Evolutionary conservation across 2,888 invertebrate species (phyloP), one percentile per base, ranked within the genome.

Genomic region (Megalurothrips usitatus): DNA sequence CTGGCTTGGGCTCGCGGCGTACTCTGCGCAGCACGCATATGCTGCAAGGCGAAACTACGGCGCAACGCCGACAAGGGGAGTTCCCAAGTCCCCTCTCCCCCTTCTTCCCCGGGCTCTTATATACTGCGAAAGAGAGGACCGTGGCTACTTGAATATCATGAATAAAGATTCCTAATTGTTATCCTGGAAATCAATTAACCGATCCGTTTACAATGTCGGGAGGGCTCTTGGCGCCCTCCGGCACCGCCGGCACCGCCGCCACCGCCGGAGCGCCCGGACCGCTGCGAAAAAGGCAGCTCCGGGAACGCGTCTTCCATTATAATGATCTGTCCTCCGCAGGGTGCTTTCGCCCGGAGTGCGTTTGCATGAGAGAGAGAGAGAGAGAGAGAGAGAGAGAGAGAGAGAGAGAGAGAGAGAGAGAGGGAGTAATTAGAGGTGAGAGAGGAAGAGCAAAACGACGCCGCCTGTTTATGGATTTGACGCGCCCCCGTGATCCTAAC

Each of bases 151-250:
- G 6, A 23, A 26, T 75, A 75, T 75, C 68, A 75, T 75, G 68
- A 75, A 75, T 75, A 75, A 75, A 26, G 68, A 75, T 75, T 75
- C 68, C 68, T 75, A 75, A 75, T 75, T 75, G 68, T 75, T 75
- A 75, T 75, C 68, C 23, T 75, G 68, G 68, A 23, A 75, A 75
- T 75, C 68, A 75, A 75, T 75, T 75, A 75, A 75, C 68, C 68
- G 68, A 75, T 75, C 68, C 68, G 68, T 75, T 75, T 75, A 75
- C 68, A 26, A 23, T 75, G 68, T 75, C 19, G 68, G 23, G 68
- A 26, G 68, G 68, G 68, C 68, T 26, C 26, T 75, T 75, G 23
- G 68, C 23, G 6, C 52, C 17, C 52, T 17, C 8, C 26, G 68
- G 23, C 68, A 23, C 68, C 23, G 9, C 68, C 23, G n/a, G 68